Percentiles rank a stretch among this genome's conserved stretches.
These are phyloP conservation scores for Ostrea denselamellosa DNA, from an alignment of 1,140 invertebrate species.

Conservation along the genomic window DNA sequence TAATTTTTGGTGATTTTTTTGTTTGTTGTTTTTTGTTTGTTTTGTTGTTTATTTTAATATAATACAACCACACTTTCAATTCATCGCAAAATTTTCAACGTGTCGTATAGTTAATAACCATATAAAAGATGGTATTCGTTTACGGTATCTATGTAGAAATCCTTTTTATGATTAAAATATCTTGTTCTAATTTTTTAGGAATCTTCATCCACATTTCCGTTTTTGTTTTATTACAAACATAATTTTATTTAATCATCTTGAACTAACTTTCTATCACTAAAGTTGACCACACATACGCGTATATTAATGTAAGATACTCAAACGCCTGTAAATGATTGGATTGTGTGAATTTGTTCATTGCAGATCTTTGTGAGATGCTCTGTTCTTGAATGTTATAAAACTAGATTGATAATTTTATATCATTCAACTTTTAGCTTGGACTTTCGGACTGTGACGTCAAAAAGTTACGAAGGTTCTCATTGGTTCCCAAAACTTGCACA, in stretches of 20 bases:
- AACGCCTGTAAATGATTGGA: neutral
- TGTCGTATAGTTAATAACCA: too few species aligned
- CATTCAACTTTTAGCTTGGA: neutral
- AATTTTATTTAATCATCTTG: neutral
- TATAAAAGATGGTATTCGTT: too few species aligned
- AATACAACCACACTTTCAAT: too few species aligned
- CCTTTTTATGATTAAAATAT: too few species aligned
- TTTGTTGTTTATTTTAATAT: too few species aligned
- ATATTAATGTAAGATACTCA: too few species aligned
- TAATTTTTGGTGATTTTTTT: too few species aligned
- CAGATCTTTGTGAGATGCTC: slow-evolving; percentile 22
- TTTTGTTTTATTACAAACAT: neutral
- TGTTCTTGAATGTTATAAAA: slow-evolving; percentile 12
- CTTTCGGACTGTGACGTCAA: neutral
- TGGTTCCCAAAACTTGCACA: neutral
- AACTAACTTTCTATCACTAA: neutral
- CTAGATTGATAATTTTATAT: neutral
- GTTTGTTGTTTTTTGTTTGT: too few species aligned
- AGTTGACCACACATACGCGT: neutral
- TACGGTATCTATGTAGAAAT: too few species aligned
- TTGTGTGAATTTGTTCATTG: slow-evolving; percentile 3
- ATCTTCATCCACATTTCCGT: neutral
- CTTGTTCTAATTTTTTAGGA: too few species aligned
- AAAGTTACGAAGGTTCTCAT: neutral
- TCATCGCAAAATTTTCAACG: too few species aligned